Percentiles rank a stretch among this genome's conserved stretches.
Conservation (phyloP, 2,113 vertebrate species). For the Neolamprologus cancellatus region DNA sequence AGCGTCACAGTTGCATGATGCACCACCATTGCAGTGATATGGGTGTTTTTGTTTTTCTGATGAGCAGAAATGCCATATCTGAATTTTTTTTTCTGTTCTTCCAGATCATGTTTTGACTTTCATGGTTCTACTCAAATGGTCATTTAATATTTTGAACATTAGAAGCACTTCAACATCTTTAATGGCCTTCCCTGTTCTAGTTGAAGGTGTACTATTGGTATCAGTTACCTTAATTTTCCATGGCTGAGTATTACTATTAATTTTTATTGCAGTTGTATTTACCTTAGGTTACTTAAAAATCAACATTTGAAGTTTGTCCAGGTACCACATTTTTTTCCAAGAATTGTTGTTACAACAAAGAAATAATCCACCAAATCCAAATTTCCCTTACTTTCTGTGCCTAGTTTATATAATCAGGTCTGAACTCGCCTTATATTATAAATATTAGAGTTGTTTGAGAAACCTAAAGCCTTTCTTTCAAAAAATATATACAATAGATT, state of each 20-base stretch:
- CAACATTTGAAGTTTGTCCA: background rate
- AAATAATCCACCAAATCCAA: background rate
- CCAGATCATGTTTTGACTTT: background rate
- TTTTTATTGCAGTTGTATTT: background rate
- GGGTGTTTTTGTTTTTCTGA: background rate
- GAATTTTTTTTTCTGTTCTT: background rate
- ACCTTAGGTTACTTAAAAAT: background rate
- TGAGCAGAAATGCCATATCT: background rate
- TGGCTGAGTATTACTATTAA: background rate
- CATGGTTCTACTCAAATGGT: background rate
- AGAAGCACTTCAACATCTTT: background rate
- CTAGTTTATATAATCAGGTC: background rate
- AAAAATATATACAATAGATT: background rate
- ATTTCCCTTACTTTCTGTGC: background rate
- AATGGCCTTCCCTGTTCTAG: background rate
- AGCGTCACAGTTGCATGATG: background rate
- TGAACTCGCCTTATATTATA: background rate
- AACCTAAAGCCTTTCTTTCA: background rate
- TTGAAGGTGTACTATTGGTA: background rate
- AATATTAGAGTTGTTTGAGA: background rate
- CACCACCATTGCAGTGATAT: background rate
- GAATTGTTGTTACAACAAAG: background rate
- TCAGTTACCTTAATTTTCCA: background rate
- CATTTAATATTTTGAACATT: background rate
- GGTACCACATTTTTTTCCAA: background rate